A percentile compares a stretch with the other conserved stretches of the same genome.
Conservation (phyloP, 1,140 invertebrate species). For the Bombus cullumanus region DNA sequence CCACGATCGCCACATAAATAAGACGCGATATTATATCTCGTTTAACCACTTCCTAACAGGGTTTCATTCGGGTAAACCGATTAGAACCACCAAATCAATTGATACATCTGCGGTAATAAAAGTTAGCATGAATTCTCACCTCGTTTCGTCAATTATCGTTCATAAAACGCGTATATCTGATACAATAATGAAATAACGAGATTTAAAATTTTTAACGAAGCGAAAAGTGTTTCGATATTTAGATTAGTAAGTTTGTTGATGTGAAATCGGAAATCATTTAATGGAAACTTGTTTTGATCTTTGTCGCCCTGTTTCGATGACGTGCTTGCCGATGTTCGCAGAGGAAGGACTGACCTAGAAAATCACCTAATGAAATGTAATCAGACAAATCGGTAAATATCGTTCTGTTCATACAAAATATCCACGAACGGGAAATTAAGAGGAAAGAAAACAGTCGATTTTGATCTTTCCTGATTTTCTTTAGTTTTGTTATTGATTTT, state of each 20-base stretch:
- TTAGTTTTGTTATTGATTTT: not conserved
- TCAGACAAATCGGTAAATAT: not conserved
- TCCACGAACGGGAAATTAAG: not conserved
- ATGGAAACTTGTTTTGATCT: not conserved
- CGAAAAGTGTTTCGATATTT: not conserved
- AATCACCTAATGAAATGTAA: not conserved
- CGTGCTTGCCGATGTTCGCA: not conserved
- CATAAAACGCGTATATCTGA: not conserved
- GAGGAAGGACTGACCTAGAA: not conserved
- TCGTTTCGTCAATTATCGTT: not conserved
- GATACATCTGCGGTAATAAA: not conserved
- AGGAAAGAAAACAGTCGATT: not conserved
- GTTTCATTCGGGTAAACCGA: slow-evolving; percentile 46
- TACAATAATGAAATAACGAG: not conserved
- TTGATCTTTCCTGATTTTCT: not conserved
- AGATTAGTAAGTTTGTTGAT: not conserved
- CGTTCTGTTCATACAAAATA: not conserved
- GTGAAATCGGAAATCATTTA: not conserved
- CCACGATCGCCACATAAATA: slow-evolving; percentile 61
- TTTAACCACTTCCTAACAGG: slow-evolving; percentile 57
- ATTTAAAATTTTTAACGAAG: not conserved
- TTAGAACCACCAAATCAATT: slow-evolving; percentile 16
- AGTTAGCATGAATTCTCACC: not conserved
- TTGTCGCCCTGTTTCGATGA: not conserved
- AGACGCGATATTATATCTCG: slow-evolving; percentile 54